A percentile compares a stretch with the other conserved stretches of the same genome.
phyloP scores from a whole-genome alignment of 1,140 invertebrate genomes.

The Ctenoplectra terminalis region DNA sequence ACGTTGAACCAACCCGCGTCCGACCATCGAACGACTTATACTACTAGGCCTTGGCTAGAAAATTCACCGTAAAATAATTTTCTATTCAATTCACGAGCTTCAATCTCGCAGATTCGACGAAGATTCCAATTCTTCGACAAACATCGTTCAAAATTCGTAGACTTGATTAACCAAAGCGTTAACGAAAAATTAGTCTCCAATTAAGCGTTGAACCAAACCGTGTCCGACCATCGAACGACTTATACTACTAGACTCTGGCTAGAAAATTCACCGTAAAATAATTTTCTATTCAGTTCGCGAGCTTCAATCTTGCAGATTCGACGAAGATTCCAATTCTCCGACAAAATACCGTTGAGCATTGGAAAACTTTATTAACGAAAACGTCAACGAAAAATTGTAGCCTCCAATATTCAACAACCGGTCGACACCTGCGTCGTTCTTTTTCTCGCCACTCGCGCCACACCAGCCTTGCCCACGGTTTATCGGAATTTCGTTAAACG shows the following conservation, averaged over 20 bases:
- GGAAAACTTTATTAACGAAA: slow-evolving; percentile 16
- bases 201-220: too few species aligned
- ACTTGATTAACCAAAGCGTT: slow-evolving; percentile 12
- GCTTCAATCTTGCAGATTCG: neutral
- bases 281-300: neutral
- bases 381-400: slow-evolving; percentile 33
- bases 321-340: neutral
- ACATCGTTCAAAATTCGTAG: neutral
- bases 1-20: too few species aligned
- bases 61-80: neutral
- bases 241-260: too few species aligned
- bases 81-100: neutral
- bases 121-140: neutral
- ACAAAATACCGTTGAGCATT: neutral
- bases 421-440: slow-evolving; percentile 10
- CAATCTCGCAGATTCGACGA: neutral
- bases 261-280: neutral
- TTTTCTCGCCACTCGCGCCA: neutral
- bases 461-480: slow-evolving; percentile 9
- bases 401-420: slow-evolving; percentile 20
- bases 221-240: too few species aligned
- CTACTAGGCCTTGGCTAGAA: too few species aligned
- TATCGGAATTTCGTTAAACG: slow-evolving; percentile 49
- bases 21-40: too few species aligned
- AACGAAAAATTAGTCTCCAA: slow-evolving; percentile 29